Conservation (phyloP, 2,888 invertebrate genomes). For the Leptodirus hochenwartii region DNA sequence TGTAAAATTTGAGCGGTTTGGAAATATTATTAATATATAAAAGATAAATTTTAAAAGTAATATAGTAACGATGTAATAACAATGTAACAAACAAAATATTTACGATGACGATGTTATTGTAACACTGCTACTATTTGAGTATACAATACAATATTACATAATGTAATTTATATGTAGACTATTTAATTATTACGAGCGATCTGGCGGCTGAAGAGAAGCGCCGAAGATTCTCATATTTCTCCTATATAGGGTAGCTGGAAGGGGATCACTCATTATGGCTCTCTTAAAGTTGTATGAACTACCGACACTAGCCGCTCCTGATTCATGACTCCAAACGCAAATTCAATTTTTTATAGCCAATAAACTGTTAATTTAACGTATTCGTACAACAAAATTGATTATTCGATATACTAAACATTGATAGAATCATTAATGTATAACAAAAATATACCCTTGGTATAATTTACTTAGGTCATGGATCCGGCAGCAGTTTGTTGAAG, state of each 20-base stretch:
- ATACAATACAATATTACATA: slow-evolving; percentile 10
- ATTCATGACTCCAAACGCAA: too few relatives aligned
- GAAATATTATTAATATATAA: slow-evolving; percentile 15
- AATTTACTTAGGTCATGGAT: too few relatives aligned
- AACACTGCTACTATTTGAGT: slow-evolving; percentile 4
- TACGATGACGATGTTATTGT: neutral
- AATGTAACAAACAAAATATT: neutral
- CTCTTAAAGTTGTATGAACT: slow-evolving; percentile 5
- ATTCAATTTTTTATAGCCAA: too few relatives aligned
- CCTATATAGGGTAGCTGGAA: slow-evolving; percentile 31
- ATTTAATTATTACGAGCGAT: slow-evolving; percentile 18
- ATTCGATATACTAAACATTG: too few relatives aligned
- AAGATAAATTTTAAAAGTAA: slow-evolving; percentile 14
- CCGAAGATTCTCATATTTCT: slow-evolving; percentile 12
- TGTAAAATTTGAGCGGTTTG: slow-evolving; percentile 26
- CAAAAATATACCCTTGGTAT: too few relatives aligned
- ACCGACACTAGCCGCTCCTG: slow-evolving; percentile 9
- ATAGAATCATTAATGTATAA: too few relatives aligned
- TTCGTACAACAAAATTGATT: too few relatives aligned
- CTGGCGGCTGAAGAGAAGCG: slow-evolving; percentile 12
- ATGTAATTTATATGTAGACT: slow-evolving; percentile 18
- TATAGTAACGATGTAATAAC: slow-evolving; percentile 5
- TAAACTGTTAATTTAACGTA: too few relatives aligned
- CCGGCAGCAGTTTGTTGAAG: too few relatives aligned
- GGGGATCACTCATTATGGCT: slow-evolving; percentile 27